phyloP scores from a whole-genome alignment of 2,797 vertebrate species.

The Onychomys torridus region DNA sequence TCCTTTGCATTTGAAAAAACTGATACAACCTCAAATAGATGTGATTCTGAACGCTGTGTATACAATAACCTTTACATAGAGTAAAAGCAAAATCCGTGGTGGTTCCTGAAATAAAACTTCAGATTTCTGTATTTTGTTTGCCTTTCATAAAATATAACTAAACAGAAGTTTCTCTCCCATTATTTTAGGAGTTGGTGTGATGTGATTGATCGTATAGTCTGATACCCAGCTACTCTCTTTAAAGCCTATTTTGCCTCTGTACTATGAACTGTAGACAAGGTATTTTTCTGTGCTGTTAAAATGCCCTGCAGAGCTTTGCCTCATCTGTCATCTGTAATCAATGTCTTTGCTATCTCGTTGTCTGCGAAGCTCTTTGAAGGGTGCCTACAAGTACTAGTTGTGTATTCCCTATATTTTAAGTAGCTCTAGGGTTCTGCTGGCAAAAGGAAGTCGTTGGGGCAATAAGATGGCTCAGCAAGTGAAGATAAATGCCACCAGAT shows the following conservation, averaged over 20 bases:
- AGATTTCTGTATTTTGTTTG: constrained; percentile 53
- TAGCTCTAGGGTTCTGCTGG: not conserved
- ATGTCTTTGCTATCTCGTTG: not conserved
- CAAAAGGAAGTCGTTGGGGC: not conserved
- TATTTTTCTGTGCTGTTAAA: not conserved
- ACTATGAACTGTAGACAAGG: not conserved
- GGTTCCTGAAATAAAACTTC: constrained; percentile 50
- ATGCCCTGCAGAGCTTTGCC: not conserved
- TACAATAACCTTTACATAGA: constrained; percentile 50
- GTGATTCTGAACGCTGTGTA: constrained; percentile 17
- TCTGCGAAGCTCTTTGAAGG: not conserved
- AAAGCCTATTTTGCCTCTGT: not conserved
- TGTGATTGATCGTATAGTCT: not conserved
- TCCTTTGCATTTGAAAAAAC: constrained; percentile 57
- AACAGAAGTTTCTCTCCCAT: constrained; percentile 19
- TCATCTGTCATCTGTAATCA: not conserved
- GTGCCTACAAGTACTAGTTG: not conserved
- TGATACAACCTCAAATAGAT: not conserved
- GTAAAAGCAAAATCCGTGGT: not conserved
- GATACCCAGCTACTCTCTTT: not conserved
- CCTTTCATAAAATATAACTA: constrained; percentile 64
- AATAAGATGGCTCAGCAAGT: not conserved
- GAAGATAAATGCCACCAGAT: not conserved
- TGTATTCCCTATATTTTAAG: not conserved
- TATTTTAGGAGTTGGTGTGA: not conserved